A percentile compares a stretch with the other conserved stretches of the same genome.
phyloP scores from a whole-genome alignment of 2,888 invertebrate species.

The Drosophila percnosoma region DNA sequence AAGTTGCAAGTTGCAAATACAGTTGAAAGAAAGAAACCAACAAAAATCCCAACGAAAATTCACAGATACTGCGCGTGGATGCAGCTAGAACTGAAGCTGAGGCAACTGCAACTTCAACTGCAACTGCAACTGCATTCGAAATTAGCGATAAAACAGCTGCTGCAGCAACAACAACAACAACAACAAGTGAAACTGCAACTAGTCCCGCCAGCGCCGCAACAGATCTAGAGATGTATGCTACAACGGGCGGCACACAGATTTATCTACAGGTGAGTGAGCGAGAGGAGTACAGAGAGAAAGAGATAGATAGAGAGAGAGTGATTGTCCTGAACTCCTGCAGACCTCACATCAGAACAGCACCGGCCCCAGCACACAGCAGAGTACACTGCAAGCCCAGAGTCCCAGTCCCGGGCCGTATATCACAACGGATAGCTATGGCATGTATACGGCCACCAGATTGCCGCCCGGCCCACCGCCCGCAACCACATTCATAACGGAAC shows the following conservation, averaged over 20 bases:
- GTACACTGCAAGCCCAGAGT: conserved; percentile 83
- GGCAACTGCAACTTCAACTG: conserved; percentile 67
- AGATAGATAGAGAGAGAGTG: conserved; percentile 14
- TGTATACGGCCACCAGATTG: conserved; percentile 83
- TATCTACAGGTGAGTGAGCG: conserved; percentile 85
- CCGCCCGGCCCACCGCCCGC: conserved; percentile 82
- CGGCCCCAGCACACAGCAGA: conserved; percentile 60
- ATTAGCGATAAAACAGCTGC: conserved; percentile 63
- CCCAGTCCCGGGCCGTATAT: conserved; percentile 85
- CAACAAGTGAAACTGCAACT: conserved; percentile 60
- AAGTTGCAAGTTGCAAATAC: conserved; percentile 34
- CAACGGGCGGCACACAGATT: conserved; percentile 85
- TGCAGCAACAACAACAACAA: conserved; percentile 34
- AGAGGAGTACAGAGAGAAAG: conserved; percentile 1
- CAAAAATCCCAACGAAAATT: conserved; percentile 60
- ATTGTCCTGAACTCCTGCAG: conserved; percentile 58
- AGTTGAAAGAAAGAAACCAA: conserved; percentile 31
- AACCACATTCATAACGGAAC: conserved; percentile 89
- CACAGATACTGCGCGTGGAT: conserved; percentile 85
- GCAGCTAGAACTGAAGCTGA: conserved; percentile 69
- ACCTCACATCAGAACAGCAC: conserved; percentile 69
- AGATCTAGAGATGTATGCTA: conserved; percentile 83
- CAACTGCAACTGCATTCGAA: conserved; percentile 69
- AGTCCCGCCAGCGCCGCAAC: conserved; percentile 56
- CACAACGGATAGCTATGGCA: conserved; percentile 84